Percentiles rank a stretch among this genome's conserved stretches.
These are phyloP conservation scores for Lithobates sylvaticus DNA, from an alignment of 2,797 vertebrate species.

Conservation along the genomic window DNA sequence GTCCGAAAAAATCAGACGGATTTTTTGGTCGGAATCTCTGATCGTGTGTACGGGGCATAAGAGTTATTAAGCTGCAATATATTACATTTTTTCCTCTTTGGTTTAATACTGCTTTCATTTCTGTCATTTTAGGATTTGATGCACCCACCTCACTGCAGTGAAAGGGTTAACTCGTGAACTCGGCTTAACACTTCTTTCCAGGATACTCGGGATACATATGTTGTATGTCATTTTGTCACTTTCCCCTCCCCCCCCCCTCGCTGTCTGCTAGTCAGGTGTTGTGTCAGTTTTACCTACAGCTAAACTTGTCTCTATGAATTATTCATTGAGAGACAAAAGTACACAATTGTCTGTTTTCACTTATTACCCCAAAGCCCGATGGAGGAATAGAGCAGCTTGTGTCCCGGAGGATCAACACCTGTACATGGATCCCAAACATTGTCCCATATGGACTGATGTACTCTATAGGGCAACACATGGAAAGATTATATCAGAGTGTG, in stretches of 20 bases:
- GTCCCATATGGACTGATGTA: no score
- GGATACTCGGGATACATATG: neutral
- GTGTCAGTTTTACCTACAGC: constrained; percentile 54
- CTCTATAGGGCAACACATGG: no score
- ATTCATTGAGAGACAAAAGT: constrained; percentile 50
- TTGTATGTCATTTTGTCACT: neutral
- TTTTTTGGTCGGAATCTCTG: no score
- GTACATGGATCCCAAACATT: no score
- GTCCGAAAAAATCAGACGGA: no score
- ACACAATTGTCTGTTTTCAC: constrained; percentile 28
- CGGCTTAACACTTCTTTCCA: neutral
- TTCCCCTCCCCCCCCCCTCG: neutral
- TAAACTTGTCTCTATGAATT: constrained; percentile 47
- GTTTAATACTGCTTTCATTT: no score
- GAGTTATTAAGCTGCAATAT: no score
- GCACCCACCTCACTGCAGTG: neutral
- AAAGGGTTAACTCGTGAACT: neutral
- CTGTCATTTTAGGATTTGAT: neutral
- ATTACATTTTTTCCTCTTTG: no score
- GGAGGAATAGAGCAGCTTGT: neutral
- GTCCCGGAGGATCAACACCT: neutral
- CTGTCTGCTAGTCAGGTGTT: constrained; percentile 1
- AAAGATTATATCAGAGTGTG: no score
- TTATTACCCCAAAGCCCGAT: constrained; percentile 5
- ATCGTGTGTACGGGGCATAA: no score